Base-by-base conservation (phyloP, 1,140 invertebrate genomes). In the Papilio polyxenes region DNA sequence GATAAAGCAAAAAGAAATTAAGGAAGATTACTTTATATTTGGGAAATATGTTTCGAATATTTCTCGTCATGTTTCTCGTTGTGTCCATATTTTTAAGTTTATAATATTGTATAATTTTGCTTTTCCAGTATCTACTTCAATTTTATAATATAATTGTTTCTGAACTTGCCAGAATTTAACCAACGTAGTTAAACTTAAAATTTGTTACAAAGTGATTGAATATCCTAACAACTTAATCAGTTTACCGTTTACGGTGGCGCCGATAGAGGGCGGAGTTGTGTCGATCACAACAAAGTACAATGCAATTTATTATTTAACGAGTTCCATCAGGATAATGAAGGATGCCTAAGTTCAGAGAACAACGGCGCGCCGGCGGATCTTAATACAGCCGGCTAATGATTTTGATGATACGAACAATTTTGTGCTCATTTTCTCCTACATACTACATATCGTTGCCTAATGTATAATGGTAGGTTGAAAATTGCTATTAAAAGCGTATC, bases 281-380 rank as follows among this genome's bases (percentile, higher is more conserved):
- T 37, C 65, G 65, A 10, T 72, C 65, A 72, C 65, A 72, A 72
- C 65, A 72, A 37, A 72, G 62, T 72, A 72, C 62, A 65, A 65
- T 65, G 40, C 65, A 72, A 72, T 72, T 72, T 72, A 72, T 72
- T 72, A 72, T 72, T 72, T 72, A 72, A 72, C 65, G 65, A 72
- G 65, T 72, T 72, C 65, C 65, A 72, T 72, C 65, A 72, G 65
- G 65, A 72, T 72, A 72, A 72, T 72, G 65, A 72, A 72, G 65
- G 65, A 72, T 72, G 37, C 37, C 65, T 72, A 40, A 72, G 65
- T 72, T 72, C 65, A 72, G 65, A 72, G 65, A 72, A 31, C 56
- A 59, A n/a, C 31, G 15, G 20, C 56, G 65, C 31, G 65, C 65
- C 65, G 31, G 65, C 65, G 65, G 65, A 4, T 11, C 65, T 37